Conservation (phyloP, 2,888 invertebrate genomes). For the Cerastis leucographa region DNA sequence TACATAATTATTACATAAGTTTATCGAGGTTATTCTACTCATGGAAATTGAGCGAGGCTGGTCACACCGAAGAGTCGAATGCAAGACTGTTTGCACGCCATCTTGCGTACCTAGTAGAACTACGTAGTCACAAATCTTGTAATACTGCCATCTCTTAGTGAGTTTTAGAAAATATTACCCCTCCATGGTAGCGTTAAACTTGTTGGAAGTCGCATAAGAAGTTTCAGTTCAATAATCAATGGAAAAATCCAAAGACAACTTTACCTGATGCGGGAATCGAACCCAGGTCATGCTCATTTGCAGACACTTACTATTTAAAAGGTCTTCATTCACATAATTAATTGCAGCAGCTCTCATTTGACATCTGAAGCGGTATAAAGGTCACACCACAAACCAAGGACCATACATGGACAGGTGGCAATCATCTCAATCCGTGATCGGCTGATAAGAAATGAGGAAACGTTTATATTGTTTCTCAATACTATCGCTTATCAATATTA, state of each 20-base stretch:
- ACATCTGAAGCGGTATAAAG: background rate
- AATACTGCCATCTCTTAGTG: no score
- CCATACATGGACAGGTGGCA: conserved; percentile 34
- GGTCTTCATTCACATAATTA: background rate
- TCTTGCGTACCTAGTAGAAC: no score
- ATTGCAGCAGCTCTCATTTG: background rate
- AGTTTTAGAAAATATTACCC: no score
- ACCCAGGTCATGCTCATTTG: background rate
- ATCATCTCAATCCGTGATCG: conserved; percentile 59
- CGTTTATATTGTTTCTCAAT: conserved; percentile 48
- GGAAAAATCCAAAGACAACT: background rate
- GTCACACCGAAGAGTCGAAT: no score
- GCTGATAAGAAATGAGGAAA: conserved; percentile 55
- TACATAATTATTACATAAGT: no score
- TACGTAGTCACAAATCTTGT: no score
- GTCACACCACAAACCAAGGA: background rate
- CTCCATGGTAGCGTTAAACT: no score
- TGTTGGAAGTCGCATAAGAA: no score
- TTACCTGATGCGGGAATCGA: background rate
- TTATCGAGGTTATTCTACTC: no score
- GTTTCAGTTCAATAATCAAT: background rate
- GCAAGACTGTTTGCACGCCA: no score
- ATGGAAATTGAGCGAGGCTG: no score
- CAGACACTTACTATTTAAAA: background rate
- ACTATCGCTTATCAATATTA: conserved; percentile 48